Evolutionary conservation across 2,888 invertebrate species (phyloP).

Genomic region (Drosophila fungiperda): DNA sequence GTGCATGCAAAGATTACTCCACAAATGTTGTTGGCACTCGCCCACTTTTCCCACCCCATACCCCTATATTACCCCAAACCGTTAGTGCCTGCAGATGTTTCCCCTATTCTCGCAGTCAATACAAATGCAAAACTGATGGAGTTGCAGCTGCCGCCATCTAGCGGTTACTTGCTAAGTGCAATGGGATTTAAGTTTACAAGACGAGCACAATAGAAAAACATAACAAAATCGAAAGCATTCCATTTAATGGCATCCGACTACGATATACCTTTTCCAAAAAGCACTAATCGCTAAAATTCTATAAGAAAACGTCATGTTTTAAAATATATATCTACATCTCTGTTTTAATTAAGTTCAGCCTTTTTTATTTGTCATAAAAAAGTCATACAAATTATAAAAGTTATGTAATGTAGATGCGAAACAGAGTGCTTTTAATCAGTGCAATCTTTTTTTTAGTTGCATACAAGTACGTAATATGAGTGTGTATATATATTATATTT

Average conservation of each 20-base stretch:
- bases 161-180: slow-evolving; percentile 44
- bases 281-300: not conserved
- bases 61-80: not conserved
- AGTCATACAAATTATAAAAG: not conserved
- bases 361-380: not conserved
- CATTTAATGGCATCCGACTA: not conserved
- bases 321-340: not conserved
- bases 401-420: not conserved
- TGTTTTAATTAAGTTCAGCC: not conserved
- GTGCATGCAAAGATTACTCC: slow-evolving; percentile 71
- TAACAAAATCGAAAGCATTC: not conserved
- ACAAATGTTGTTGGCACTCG: slow-evolving; percentile 44
- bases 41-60: not conserved
- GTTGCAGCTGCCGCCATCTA: slow-evolving; percentile 37
- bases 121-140: slow-evolving; percentile 43
- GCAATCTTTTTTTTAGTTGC: not conserved
- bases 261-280: not conserved
- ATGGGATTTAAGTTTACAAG: slow-evolving; percentile 47
- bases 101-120: slow-evolving; percentile 31
- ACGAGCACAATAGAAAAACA: slow-evolving; percentile 9
- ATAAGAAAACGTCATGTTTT: not conserved
- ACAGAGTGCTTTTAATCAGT: not conserved
- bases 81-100: not conserved
- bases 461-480: no score
- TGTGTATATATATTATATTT: not conserved